Conservation (phyloP, 2,113 vertebrate species). For the Ailurus styani region DNA sequence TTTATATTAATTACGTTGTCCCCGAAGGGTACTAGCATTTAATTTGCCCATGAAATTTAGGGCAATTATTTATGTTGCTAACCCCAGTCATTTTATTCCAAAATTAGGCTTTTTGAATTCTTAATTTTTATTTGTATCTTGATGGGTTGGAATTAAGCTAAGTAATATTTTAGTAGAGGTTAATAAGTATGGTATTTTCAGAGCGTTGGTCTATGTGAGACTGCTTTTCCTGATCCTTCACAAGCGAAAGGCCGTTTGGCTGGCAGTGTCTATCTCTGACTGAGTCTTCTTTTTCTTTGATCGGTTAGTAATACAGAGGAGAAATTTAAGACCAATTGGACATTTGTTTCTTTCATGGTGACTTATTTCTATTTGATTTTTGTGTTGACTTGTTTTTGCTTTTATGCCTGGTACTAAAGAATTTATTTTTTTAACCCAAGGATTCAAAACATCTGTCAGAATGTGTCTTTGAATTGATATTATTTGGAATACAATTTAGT, state of each 20-base stretch:
- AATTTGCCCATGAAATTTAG: background rate
- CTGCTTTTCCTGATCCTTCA: background rate
- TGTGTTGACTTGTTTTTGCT: slow-evolving; percentile 24
- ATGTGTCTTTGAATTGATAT: background rate
- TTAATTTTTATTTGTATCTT: slow-evolving; percentile 23
- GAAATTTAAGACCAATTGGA: background rate
- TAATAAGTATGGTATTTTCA: background rate
- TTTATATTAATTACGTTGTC: background rate
- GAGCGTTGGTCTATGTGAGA: background rate
- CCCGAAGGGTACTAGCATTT: background rate
- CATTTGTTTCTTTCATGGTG: background rate
- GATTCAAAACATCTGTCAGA: background rate
- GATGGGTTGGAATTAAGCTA: background rate
- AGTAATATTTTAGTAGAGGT: background rate
- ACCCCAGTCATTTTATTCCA: slow-evolving; percentile 7
- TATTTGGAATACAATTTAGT: background rate
- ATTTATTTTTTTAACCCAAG: background rate
- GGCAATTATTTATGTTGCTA: background rate
- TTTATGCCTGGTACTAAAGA: background rate
- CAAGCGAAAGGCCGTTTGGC: background rate
- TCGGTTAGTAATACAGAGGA: background rate
- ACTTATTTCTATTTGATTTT: slow-evolving; percentile 22
- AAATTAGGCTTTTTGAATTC: slow-evolving; percentile 7
- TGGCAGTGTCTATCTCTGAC: background rate
- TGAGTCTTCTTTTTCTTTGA: background rate